Conservation (phyloP, 1,140 invertebrate genomes). For the Zaprionus kolodkinae region DNA sequence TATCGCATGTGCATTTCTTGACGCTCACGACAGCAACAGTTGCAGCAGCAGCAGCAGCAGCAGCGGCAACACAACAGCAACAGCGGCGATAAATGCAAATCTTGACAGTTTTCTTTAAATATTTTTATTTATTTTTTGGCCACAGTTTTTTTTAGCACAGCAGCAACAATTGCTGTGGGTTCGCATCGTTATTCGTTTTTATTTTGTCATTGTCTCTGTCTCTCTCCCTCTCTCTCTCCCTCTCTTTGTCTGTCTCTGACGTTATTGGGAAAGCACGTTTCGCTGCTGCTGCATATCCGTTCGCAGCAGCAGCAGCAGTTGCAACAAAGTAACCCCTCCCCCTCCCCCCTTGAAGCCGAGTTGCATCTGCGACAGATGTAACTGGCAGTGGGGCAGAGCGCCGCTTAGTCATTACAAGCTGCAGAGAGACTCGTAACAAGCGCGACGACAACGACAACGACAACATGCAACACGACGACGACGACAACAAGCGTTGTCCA, state of each 20-base stretch:
- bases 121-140: constrained; percentile 79
- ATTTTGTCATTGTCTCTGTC: constrained; percentile 74
- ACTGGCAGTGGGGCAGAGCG: constrained; percentile 41
- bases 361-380: constrained; percentile 26
- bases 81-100: constrained; percentile 73
- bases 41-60: constrained; percentile 14
- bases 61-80: constrained; percentile 7
- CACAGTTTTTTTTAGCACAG: constrained; percentile 49
- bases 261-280: constrained; percentile 80
- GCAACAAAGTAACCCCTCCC: constrained; percentile 35
- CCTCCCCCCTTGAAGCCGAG: neutral
- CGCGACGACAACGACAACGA: constrained; percentile 52
- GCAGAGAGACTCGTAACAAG: constrained; percentile 54
- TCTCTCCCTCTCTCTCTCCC: too few species aligned
- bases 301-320: constrained; percentile 49
- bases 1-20: constrained; percentile 73
- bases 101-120: constrained; percentile 81
- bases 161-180: constrained; percentile 13
- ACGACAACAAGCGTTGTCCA: constrained; percentile 48
- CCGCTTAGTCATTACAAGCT: constrained; percentile 49
- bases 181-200: constrained; percentile 59
- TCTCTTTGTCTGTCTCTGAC: constrained; percentile 37
- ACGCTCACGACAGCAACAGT: constrained; percentile 58
- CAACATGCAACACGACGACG: constrained; percentile 20
- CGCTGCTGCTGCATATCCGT: constrained; percentile 68